Conservation (phyloP, 2,888 invertebrate species). For the Cantharis rufa region DNA sequence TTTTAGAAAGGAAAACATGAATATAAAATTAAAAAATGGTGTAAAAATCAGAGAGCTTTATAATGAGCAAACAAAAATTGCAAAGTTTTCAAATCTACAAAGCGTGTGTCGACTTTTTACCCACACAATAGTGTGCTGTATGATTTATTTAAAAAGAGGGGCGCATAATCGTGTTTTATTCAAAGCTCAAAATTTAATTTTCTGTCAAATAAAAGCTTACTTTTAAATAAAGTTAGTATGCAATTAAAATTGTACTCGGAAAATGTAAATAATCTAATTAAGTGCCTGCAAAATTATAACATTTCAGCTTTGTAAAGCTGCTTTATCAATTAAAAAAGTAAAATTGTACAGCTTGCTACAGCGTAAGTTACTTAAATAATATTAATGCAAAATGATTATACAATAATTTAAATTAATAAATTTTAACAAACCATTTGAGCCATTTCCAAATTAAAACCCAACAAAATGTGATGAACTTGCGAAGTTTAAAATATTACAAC, state of each 20-base stretch:
- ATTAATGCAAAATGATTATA: background rate
- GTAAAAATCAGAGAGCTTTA: background rate
- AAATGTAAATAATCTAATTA: conserved; percentile 20
- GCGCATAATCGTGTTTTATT: background rate
- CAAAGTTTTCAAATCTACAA: background rate
- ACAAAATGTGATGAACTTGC: background rate
- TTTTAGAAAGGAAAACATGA: background rate
- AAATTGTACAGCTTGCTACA: background rate
- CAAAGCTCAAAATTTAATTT: conserved; percentile 22
- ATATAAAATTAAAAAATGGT: background rate
- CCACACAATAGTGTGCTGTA: background rate
- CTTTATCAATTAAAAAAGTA: background rate
- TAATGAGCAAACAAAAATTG: background rate
- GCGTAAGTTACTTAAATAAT: background rate
- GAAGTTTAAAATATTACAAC: background rate
- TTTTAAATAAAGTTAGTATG: conserved; percentile 16
- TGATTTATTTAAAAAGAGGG: conserved; percentile 8
- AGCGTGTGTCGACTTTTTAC: background rate
- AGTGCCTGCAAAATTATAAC: conserved; percentile 6
- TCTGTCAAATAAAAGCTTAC: conserved; percentile 18
- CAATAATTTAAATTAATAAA: background rate
- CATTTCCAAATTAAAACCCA: background rate
- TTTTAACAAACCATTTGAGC: background rate
- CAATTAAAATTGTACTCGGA: conserved; percentile 19
- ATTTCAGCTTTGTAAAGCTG: background rate